Percentiles rank a stretch among this genome's conserved stretches.
These are phyloP conservation scores for Lasioglossum vierecki DNA, from an alignment of 2,888 invertebrate genomes.

Conservation along the genomic window DNA sequence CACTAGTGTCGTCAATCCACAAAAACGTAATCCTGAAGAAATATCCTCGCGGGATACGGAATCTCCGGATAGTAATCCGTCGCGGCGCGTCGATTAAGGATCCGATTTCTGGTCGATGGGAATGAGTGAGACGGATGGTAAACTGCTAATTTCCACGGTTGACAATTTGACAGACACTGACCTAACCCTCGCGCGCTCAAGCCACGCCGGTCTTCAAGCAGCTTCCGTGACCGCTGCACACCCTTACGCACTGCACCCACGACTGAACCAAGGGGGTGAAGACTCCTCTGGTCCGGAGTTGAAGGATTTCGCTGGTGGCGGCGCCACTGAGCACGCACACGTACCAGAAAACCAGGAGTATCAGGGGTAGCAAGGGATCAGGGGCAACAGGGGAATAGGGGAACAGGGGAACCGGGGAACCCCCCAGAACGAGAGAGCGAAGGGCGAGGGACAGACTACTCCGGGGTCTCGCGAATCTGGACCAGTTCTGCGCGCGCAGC, in stretches of 20 bases:
- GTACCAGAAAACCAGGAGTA: conserved; percentile 22
- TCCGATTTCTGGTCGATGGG: not conserved
- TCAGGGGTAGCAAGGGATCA: not conserved
- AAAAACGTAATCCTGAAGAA: conserved; percentile 9
- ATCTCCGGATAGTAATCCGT: not conserved
- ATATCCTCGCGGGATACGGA: not conserved
- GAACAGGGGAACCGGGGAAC: conserved; percentile 35
- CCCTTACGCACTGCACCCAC: conserved; percentile 82
- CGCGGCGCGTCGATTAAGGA: not conserved
- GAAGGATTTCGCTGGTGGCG: conserved; percentile 68
- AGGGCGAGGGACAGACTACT: conserved; percentile 38
- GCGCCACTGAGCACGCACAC: conserved; percentile 69
- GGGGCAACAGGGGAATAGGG: not conserved
- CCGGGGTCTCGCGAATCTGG: conserved; percentile 57
- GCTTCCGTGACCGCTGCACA: conserved; percentile 78
- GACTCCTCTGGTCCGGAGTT: conserved; percentile 54
- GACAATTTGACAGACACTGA: conserved; percentile 70
- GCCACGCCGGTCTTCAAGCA: conserved; percentile 70
- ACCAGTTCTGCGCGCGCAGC: conserved; percentile 66
- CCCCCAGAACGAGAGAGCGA: conserved; percentile 27
- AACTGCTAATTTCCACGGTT: not conserved
- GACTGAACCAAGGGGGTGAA: conserved; percentile 64
- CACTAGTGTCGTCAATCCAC: conserved; percentile 1
- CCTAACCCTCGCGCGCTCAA: conserved; percentile 79
- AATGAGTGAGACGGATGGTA: not conserved